These are phyloP conservation scores for Taurulus bubalis DNA, from an alignment of 2,113 vertebrate species.

Conservation along the genomic window DNA sequence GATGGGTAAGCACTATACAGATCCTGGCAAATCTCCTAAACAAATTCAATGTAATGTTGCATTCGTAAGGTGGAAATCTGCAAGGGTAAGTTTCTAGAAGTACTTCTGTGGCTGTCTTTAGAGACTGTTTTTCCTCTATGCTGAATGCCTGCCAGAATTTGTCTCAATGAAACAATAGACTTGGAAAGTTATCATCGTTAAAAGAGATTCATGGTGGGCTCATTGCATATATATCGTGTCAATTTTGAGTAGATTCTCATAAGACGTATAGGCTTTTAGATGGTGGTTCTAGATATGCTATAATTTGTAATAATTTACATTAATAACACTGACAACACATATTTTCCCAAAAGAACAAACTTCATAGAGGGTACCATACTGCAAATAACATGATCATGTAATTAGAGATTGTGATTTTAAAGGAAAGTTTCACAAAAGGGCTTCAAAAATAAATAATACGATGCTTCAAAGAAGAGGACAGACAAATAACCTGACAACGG, in stretches of 20 bases:
- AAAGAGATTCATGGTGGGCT: conserved; percentile 3
- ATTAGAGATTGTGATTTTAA: background rate
- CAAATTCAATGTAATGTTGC: conserved; percentile 16
- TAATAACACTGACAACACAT: background rate
- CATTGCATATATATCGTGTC: background rate
- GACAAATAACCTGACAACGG: background rate
- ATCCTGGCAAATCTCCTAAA: conserved; percentile 25
- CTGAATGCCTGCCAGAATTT: conserved; percentile 16
- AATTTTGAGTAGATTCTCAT: background rate
- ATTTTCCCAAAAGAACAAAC: background rate
- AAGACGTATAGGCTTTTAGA: background rate
- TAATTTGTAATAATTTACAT: background rate
- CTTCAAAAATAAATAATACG: background rate
- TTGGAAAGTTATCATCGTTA: background rate
- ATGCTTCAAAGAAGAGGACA: background rate
- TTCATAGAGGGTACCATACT: background rate
- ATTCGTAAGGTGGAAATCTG: conserved; percentile 19
- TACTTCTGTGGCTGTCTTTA: conserved; percentile 8
- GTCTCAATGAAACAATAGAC: conserved; percentile 13
- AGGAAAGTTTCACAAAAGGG: background rate
- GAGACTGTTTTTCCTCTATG: conserved; percentile 15
- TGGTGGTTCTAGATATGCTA: background rate
- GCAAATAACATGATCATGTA: background rate
- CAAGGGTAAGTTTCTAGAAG: conserved; percentile 15
- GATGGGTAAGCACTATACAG: conserved; percentile 3